Base-by-base conservation (phyloP, 2,797 vertebrate species). In the Moxostoma hubbsi region DNA sequence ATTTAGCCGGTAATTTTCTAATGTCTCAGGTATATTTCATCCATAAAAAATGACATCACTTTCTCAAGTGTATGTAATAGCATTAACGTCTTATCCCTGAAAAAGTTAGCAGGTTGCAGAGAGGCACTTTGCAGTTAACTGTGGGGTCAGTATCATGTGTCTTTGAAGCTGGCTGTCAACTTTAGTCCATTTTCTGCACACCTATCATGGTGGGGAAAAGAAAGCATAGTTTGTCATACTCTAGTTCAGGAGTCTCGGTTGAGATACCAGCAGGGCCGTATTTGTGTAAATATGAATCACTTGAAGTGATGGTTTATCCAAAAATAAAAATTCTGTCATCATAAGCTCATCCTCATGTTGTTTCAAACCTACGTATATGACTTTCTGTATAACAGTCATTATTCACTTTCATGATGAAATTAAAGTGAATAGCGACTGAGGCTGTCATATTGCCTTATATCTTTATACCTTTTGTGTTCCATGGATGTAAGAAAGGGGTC, bases 81-180 rank as follows among this genome's bases (percentile, higher is more conserved):
- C 18, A 4, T 49, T 59, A 59, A 15, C 0, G 16, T 43, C 12
- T 59, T 51, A 67, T 18, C 53, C 16, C 7, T 59, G 57, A 62
- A 4, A 54, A 24, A 51, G 12, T 8, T 43, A 68, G 46, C 13
- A 5, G 58, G 63, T 75, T 80, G 68, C 54, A 82, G 15, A 80
- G 74, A 80, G 74, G 62, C 77, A 77, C 54, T 70, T 80, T 81
- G 74, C 70, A 61, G 71, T 64, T 47, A 63, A 63, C 50, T 15
- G 45, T 75, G 65, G 55, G 73, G 59, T 68, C 47, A 36, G 73
- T 75, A 71, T 82, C 68, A 58, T 77, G 69, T 80, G 67, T 80
- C 77, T 74, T 61, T 64, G 7, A 43, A 46, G 59, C 59, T 85
- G 68, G 70, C 77, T 80, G 73, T 82, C 80, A 73, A 55, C 73